phyloP scores from a whole-genome alignment of 2,113 vertebrate species.

The Pogonocichla stellata region DNA sequence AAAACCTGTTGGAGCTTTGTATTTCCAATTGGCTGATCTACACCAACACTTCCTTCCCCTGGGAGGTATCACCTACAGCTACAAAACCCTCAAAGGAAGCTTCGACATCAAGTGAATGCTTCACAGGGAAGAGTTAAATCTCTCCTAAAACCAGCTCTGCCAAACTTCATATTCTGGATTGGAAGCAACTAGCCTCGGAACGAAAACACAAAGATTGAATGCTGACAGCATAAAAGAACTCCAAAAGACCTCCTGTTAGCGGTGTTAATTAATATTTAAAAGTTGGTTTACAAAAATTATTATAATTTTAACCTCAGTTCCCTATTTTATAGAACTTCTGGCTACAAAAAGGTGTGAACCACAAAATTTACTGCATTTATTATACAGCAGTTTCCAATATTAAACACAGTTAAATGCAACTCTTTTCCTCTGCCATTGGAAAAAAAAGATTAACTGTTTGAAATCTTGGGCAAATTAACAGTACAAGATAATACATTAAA shows the following conservation, averaged over 20 bases:
- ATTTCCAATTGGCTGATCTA: background rate
- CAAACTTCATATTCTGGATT: slow-evolving; percentile 63
- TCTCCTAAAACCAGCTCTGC: slow-evolving; percentile 34
- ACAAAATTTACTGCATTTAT: slow-evolving; percentile 16
- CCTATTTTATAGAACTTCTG: slow-evolving; percentile 19
- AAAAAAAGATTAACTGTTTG: background rate
- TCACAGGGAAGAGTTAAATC: slow-evolving; percentile 41
- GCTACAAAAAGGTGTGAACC: background rate
- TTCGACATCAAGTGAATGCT: background rate
- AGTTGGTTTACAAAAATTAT: slow-evolving; percentile 31
- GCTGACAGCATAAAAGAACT: slow-evolving; percentile 34
- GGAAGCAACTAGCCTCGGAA: slow-evolving; percentile 46
- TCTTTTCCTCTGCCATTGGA: background rate
- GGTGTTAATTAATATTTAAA: slow-evolving; percentile 35
- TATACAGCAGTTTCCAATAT: background rate
- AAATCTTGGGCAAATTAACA: background rate
- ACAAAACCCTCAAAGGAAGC: slow-evolving; percentile 8
- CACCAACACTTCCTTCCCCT: background rate
- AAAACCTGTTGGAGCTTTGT: slow-evolving; percentile 31
- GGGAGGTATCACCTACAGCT: background rate
- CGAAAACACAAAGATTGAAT: slow-evolving; percentile 55
- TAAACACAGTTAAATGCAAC: background rate
- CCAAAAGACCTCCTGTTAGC: slow-evolving; percentile 30
- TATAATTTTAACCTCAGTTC: background rate
- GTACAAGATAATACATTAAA: background rate